A percentile compares a stretch with the other conserved stretches of the same genome.
Conservation (phyloP, 2,113 vertebrate species). For the Illadopsis cleaveri region DNA sequence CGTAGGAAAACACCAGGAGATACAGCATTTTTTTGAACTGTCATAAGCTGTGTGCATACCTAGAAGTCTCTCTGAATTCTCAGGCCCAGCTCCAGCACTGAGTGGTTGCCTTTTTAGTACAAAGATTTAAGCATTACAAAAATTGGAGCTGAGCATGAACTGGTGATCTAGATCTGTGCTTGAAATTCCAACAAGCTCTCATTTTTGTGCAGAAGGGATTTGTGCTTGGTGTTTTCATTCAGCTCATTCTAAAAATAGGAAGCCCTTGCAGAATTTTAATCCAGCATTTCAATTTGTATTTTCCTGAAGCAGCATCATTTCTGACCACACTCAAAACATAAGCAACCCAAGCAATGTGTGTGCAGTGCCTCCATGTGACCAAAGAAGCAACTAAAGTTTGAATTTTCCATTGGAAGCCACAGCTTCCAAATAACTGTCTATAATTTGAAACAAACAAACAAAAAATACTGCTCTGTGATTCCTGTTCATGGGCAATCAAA, state of each 20-base stretch:
- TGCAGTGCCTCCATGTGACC: neutral
- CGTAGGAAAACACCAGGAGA: neutral
- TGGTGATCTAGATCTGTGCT: neutral
- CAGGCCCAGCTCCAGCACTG: neutral
- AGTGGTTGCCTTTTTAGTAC: neutral
- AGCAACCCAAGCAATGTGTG: fast-evolving
- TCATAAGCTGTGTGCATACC: neutral
- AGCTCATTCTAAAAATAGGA: neutral
- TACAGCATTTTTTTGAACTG: neutral
- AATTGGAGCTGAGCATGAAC: neutral
- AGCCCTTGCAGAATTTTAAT: neutral
- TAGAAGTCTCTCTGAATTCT: neutral
- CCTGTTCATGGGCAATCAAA: neutral
- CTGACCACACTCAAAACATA: neutral
- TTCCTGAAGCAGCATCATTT: neutral
- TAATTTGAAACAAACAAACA: neutral
- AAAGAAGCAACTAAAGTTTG: neutral
- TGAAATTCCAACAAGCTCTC: neutral
- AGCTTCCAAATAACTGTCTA: neutral
- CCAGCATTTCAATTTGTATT: neutral
- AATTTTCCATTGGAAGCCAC: neutral
- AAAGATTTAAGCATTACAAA: neutral
- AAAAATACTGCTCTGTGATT: neutral
- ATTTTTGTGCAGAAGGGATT: neutral
- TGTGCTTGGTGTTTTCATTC: neutral